Conservation (phyloP, 2,113 vertebrate genomes). For the Craseonycteris thonglongyai region DNA sequence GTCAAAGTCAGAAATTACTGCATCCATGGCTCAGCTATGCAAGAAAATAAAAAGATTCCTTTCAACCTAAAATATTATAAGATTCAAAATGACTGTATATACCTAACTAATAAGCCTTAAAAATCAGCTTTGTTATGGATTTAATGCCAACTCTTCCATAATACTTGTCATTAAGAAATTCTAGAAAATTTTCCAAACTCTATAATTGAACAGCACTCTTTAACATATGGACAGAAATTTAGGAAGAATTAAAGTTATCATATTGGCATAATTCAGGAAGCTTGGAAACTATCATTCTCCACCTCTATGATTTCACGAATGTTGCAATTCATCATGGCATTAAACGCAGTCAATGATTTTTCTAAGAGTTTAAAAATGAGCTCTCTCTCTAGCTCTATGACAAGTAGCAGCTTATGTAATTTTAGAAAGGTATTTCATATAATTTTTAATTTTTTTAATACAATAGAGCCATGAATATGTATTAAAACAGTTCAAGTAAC, state of each 20-base stretch:
- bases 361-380: slow-evolving; percentile 25
- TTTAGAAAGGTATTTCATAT: background rate
- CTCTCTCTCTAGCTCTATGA: background rate
- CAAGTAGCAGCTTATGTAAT: background rate
- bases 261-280: background rate
- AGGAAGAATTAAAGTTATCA: background rate
- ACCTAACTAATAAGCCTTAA: background rate
- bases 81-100: background rate
- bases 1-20: background rate
- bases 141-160: background rate
- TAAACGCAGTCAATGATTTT: background rate
- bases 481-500: background rate
- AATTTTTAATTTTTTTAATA: background rate
- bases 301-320: background rate
- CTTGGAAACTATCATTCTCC: background rate
- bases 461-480: background rate
- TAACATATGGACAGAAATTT: background rate
- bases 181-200: background rate
- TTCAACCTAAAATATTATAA: background rate
- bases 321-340: background rate
- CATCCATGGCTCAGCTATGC: background rate
- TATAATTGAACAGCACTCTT: background rate
- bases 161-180: background rate
- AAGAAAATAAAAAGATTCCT: background rate
- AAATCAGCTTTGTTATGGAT: background rate